A percentile compares a stretch with the other conserved stretches of the same genome.
Conservation (phyloP, 2,113 vertebrate species). For the Microcebus lehilahytsara region DNA sequence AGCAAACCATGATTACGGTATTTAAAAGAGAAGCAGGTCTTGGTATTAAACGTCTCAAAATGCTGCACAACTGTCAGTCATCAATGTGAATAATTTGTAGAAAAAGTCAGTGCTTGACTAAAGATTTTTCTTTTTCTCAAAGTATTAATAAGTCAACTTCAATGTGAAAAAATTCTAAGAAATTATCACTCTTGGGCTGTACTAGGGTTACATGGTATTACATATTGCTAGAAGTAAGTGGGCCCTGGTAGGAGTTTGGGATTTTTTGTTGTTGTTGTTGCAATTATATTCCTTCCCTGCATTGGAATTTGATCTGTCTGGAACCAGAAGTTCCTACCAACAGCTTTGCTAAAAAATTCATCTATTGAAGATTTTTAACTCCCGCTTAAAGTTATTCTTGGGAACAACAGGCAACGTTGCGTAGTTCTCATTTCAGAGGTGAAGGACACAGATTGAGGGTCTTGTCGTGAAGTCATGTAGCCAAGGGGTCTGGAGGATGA, state of each 20-base stretch:
- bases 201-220: not conserved
- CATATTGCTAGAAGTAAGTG: constrained; percentile 26
- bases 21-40: not conserved
- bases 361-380: constrained; percentile 25
- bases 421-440: not conserved
- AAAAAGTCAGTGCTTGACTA: not conserved
- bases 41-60: not conserved
- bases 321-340: constrained; percentile 9
- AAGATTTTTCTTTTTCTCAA: constrained; percentile 18
- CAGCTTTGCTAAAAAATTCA: not conserved
- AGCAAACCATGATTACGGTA: not conserved
- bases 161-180: not conserved
- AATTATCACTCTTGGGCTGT: not conserved
- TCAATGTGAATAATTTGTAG: not conserved
- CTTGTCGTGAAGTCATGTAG: not conserved
- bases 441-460: not conserved
- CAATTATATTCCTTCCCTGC: not conserved
- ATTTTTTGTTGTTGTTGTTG: not conserved
- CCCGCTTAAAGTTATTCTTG: not conserved
- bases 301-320: not conserved
- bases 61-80: not conserved
- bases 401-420: not conserved
- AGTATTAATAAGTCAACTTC: not conserved
- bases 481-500: not conserved
- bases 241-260: not conserved